Conservation (phyloP, 2,888 invertebrate species). For the Mimas tiliae region DNA sequence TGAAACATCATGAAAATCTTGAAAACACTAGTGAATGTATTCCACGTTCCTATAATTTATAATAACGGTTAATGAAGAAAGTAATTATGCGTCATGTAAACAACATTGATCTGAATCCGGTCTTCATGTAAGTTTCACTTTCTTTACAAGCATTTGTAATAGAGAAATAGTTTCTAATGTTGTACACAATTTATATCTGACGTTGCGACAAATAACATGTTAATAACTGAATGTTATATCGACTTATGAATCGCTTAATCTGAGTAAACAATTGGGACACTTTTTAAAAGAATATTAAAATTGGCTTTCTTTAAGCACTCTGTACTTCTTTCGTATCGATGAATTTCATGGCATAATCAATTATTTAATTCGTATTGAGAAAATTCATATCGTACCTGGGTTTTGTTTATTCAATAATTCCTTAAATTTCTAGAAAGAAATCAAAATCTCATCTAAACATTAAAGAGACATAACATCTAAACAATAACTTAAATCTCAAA, state of each 20-base stretch:
- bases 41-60: not conserved
- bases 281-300: not conserved
- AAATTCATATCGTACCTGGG: too few relatives aligned
- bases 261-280: not conserved
- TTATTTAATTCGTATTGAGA: not conserved
- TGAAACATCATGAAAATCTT: too few relatives aligned
- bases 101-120: not conserved
- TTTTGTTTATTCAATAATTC: too few relatives aligned
- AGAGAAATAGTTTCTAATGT: constrained; percentile 12
- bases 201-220: not conserved
- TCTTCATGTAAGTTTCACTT: constrained; percentile 17
- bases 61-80: not conserved
- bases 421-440: too few relatives aligned
- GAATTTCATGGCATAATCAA: not conserved
- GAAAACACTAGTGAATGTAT: not conserved
- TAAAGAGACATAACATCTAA: not conserved
- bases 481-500: too few relatives aligned
- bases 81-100: constrained; percentile 7
- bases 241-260: not conserved
- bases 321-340: not conserved
- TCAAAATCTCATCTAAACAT: too few relatives aligned
- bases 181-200: constrained; percentile 6
- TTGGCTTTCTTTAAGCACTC: too few relatives aligned
- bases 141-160: constrained; percentile 14
- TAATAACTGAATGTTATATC: not conserved